phyloP scores from a whole-genome alignment of 2,888 invertebrate species.

The Apamea epomidion region DNA sequence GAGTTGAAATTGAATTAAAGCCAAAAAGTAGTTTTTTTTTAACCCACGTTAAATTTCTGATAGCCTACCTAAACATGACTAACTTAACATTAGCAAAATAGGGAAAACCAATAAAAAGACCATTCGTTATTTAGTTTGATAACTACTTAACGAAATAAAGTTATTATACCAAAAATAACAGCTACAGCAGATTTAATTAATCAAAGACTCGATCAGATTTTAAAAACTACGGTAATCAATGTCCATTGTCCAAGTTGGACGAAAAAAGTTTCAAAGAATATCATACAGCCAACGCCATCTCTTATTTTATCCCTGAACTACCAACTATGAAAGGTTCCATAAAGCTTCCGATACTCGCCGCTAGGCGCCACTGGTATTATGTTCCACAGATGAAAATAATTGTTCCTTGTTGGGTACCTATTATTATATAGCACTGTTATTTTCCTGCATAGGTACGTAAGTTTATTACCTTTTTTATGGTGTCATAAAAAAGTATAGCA shows the following conservation, averaged over 20 bases:
- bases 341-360: conserved; percentile 40
- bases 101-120: not conserved
- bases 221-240: not conserved
- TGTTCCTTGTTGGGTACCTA: not conserved
- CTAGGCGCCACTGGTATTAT: conserved; percentile 3
- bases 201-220: no score
- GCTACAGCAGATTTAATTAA: not conserved
- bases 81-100: not conserved
- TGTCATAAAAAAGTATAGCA: not conserved
- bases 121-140: not conserved
- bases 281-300: conserved; percentile 59
- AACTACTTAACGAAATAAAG: not conserved
- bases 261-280: not conserved
- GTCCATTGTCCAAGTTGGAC: not conserved
- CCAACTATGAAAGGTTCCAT: conserved; percentile 14
- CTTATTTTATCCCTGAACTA: conserved; percentile 42
- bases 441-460: conserved; percentile 22
- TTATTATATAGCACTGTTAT: not conserved
- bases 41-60: not conserved
- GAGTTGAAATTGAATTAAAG: not conserved
- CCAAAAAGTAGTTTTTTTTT: not conserved
- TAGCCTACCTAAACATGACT: not conserved
- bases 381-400: not conserved
- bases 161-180: not conserved
- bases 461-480: conserved; percentile 35